Conservation (phyloP, 2,888 invertebrate genomes). For the Hedychridium roseum region DNA sequence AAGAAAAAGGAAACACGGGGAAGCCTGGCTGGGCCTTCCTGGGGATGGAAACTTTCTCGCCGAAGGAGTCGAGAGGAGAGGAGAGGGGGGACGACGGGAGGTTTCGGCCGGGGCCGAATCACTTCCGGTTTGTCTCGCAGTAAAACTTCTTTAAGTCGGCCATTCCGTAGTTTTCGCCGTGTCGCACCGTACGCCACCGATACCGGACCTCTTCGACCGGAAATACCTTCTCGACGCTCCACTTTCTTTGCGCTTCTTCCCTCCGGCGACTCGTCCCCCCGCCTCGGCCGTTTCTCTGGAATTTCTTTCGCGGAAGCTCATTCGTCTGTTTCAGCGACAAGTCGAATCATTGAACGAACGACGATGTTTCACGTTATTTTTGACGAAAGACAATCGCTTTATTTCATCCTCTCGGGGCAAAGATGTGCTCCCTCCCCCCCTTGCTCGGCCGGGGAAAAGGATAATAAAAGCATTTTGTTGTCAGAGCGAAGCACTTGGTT, state of each 20-base stretch:
- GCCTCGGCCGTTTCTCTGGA: not conserved
- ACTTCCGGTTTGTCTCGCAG: slow-evolving; percentile 58
- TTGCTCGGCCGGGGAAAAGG: no score
- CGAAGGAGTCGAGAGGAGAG: slow-evolving; percentile 23
- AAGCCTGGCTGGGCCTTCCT: slow-evolving; percentile 27
- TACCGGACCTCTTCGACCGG: slow-evolving; percentile 41
- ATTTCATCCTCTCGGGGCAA: no score
- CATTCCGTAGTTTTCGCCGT: slow-evolving; percentile 35
- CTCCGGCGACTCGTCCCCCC: not conserved
- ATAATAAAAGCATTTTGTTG: no score
- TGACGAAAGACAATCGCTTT: no score
- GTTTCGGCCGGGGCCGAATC: slow-evolving; percentile 48
- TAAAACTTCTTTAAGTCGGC: slow-evolving; percentile 57
- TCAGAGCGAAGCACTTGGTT: no score
- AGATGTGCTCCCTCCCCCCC: no score
- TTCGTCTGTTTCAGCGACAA: not conserved
- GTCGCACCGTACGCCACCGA: slow-evolving; percentile 33
- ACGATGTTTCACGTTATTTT: no score
- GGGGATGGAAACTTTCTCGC: slow-evolving; percentile 33
- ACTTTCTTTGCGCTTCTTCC: slow-evolving; percentile 12
- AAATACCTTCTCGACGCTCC: slow-evolving; percentile 30
- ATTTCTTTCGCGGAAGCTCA: not conserved
- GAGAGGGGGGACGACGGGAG: slow-evolving; percentile 22
- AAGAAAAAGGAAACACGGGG: slow-evolving; percentile 28
- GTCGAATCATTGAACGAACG: no score